Conservation (phyloP, 2,113 vertebrate genomes). For the Ictidomys tridecemlineatus region DNA sequence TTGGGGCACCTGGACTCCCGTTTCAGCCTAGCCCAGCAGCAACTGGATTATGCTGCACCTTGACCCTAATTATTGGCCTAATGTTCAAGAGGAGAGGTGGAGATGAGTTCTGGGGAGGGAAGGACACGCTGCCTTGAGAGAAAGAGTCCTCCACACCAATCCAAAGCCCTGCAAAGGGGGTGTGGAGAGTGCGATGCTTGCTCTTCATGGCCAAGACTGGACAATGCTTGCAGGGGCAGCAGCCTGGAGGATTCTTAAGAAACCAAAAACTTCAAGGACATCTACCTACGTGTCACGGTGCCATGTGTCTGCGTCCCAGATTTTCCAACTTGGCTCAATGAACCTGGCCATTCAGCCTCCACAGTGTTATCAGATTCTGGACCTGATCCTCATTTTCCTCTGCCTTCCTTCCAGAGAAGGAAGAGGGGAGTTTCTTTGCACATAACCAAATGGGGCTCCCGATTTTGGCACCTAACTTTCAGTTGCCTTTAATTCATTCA, state of each 20-base stretch:
- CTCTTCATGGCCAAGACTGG: background rate
- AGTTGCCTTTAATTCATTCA: background rate
- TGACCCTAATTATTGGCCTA: background rate
- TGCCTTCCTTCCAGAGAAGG: background rate
- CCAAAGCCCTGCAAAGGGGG: too few relatives aligned
- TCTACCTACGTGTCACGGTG: background rate
- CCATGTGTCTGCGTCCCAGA: background rate
- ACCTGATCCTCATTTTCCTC: background rate
- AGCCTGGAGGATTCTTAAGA: background rate
- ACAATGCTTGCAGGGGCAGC: background rate
- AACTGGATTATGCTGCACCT: background rate
- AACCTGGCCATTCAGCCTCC: background rate
- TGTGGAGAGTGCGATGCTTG: background rate
- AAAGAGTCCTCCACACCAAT: background rate
- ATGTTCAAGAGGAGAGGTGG: background rate
- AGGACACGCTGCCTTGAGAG: background rate
- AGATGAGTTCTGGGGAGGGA: background rate
- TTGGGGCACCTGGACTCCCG: background rate
- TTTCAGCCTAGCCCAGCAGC: background rate
- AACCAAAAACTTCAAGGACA: background rate
- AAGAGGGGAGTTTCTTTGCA: background rate
- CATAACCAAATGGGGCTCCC: background rate
- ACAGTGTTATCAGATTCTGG: background rate
- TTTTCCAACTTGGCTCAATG: background rate
- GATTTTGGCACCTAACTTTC: background rate